A percentile compares a stretch with the other conserved stretches of the same genome.
Conservation (phyloP, 2,113 vertebrate species). For the Corythornis vintsioides region DNA sequence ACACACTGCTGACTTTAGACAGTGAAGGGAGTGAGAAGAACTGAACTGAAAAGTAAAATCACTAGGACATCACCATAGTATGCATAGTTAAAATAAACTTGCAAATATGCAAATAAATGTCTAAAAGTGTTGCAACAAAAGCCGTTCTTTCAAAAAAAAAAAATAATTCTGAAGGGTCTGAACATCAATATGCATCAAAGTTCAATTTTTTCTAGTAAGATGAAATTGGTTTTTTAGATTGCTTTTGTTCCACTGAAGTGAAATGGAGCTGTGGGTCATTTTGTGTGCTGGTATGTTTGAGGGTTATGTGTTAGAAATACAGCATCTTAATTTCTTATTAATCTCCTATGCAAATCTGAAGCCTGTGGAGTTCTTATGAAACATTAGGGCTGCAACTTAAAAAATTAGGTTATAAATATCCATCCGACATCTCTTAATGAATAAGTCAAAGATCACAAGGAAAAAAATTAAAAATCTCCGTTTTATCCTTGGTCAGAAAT, state of each 20-base stretch:
- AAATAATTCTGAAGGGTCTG: background rate
- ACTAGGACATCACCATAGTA: background rate
- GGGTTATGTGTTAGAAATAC: background rate
- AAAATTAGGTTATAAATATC: background rate
- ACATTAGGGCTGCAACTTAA: background rate
- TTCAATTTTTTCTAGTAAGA: background rate
- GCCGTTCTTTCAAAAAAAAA: background rate
- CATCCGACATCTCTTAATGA: background rate
- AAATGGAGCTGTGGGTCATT: background rate
- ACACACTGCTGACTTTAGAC: too few species aligned
- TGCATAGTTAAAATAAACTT: background rate
- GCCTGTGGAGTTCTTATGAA: background rate
- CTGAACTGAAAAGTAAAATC: too few species aligned
- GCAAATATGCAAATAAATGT: background rate
- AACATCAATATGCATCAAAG: background rate
- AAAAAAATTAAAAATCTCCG: background rate
- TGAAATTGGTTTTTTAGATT: background rate
- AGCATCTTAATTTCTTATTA: background rate
- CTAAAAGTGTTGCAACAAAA: background rate
- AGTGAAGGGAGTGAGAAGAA: too few species aligned
- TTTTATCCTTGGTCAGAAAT: background rate
- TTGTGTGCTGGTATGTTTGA: background rate
- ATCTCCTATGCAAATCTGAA: background rate
- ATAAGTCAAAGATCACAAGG: background rate
- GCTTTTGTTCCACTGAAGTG: background rate